These are phyloP conservation scores for Ganaspis sp. DNA, from an alignment of 1,140 invertebrate species.

Conservation along the genomic window DNA sequence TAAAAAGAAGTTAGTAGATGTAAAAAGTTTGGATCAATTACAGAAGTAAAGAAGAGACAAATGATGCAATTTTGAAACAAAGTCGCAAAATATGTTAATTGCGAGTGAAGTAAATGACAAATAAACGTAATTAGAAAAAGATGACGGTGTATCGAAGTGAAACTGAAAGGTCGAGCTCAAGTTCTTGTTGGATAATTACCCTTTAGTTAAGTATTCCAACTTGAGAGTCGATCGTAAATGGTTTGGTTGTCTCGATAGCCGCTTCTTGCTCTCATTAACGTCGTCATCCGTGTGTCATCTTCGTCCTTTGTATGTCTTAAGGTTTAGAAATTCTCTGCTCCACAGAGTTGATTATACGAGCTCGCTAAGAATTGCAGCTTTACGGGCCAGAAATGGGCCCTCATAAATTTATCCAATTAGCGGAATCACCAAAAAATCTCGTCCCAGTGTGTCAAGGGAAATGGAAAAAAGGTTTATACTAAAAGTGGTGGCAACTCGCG, in stretches of 20 bases:
- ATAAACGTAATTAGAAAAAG: neutral
- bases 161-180: neutral
- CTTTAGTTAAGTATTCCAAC: constrained; percentile 21
- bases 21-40: too few species aligned
- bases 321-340: constrained; percentile 55
- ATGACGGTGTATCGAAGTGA: neutral
- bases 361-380: constrained; percentile 31
- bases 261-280: constrained; percentile 26
- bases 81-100: neutral
- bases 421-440: constrained; percentile 55
- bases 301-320: constrained; percentile 22
- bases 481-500: constrained; percentile 39
- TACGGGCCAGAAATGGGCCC: constrained; percentile 31
- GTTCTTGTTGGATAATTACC: constrained; percentile 24
- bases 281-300: constrained; percentile 13
- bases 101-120: neutral
- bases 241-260: constrained; percentile 16
- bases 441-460: constrained; percentile 21
- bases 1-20: too few species aligned
- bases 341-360: constrained; percentile 42
- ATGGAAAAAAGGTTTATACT: constrained; percentile 33
- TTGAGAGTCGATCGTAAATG: constrained; percentile 28
- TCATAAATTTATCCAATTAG: constrained; percentile 69
- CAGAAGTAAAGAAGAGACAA: too few species aligned
- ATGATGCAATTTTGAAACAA: neutral